A percentile compares a stretch with the other conserved stretches of the same genome.
Evolutionary conservation across 1,140 invertebrate genomes (phyloP).

Genomic region (Lucilia sericata): DNA sequence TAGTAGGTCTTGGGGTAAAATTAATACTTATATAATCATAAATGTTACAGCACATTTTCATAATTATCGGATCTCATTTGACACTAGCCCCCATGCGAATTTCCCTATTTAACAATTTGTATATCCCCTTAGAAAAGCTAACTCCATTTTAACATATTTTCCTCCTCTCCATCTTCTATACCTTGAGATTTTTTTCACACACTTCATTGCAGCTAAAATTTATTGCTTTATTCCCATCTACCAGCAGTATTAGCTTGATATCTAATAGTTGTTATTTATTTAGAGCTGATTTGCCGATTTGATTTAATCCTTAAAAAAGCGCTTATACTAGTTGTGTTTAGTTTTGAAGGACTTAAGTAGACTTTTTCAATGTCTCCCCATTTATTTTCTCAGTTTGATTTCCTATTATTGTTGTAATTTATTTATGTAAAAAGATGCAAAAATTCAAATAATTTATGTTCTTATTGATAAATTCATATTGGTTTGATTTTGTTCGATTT

Average conservation of each 20-base stretch:
- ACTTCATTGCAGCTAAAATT: background rate
- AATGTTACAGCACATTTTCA: too few species aligned
- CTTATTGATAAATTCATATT: conserved; percentile 15
- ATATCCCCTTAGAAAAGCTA: too few species aligned
- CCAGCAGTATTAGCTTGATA: background rate
- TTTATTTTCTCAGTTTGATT: background rate
- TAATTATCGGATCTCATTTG: too few species aligned
- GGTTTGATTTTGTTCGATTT: background rate
- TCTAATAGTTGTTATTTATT: background rate
- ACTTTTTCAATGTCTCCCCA: background rate
- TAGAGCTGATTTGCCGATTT: background rate
- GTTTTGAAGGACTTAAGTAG: conserved; percentile 6
- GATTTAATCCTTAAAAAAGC: background rate
- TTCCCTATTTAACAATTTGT: too few species aligned
- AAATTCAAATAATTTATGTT: conserved; percentile 14
- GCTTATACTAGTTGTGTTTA: background rate
- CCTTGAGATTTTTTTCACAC: too few species aligned
- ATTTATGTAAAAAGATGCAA: conserved; percentile 13
- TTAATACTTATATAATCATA: too few species aligned
- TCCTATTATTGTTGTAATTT: background rate
- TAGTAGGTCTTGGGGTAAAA: too few species aligned
- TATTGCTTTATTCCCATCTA: background rate
- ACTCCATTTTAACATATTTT: too few species aligned
- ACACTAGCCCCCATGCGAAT: too few species aligned
- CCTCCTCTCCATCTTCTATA: too few species aligned